Base-by-base conservation (phyloP, 2,113 vertebrate genomes). In the Melanerpes aurifrons region DNA sequence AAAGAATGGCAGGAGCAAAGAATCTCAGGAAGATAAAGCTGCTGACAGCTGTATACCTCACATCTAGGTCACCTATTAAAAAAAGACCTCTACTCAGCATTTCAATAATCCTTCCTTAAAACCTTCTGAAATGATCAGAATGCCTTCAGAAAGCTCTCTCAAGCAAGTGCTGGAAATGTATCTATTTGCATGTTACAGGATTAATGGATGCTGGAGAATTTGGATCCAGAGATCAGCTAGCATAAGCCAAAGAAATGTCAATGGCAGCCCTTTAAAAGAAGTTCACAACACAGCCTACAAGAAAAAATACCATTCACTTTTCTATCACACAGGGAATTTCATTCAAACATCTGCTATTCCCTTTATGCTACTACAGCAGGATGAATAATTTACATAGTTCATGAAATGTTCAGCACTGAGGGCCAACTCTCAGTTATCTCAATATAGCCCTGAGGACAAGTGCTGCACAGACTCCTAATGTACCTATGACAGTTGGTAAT, bases 11-110 rank as follows among this genome's bases (percentile, higher is more conserved):
- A 13, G 99, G 99, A 45, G 99, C 99, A 19, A 99, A 99, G 97
- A 99, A 99, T 48, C 99, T 98, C 95, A 99, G 97, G 97, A 99
- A 99, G 97, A 99, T 99, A 94, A 99, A 99, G 93, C 99, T 99
- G 97, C 99, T 99, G 83, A 99, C 99, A 17, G 99, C 99, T 13
- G 99, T 99, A 96, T 99, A 99, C 94, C 98, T 97, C 70, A 99
- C 99, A 45, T 99, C 99, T 88, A 97, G 98, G 96, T 99, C 99
- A 35, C 98, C 99, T 99, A 94, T 32, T 26, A 53, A 86, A 73
- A 32, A 48, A 67, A 56, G 0, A 50, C 40, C 14, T 80, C 82
- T 84, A 84, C 10, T 69, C 47, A 96, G 84, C 61, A 80, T 79
- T 87, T 88, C 80, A 91, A 24, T 67, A 91, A 90, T 83, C 21